Evolutionary conservation across 2,113 vertebrate species (phyloP).

Genomic region (Ophiodon elongatus): DNA sequence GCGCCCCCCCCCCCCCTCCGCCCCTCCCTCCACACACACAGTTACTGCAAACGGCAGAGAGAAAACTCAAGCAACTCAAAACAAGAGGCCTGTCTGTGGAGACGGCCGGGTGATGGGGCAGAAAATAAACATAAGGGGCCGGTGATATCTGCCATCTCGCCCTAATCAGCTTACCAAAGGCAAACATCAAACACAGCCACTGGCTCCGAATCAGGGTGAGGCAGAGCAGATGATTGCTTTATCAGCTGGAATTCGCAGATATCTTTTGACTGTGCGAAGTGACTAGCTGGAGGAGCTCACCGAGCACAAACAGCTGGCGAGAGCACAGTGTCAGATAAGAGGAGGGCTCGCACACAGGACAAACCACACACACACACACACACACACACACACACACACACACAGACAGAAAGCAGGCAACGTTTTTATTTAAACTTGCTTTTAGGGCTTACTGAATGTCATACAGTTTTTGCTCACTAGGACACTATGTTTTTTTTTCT

Average conservation of each 20-base stretch:
- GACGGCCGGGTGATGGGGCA: constrained; percentile 42
- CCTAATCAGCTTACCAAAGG: constrained; percentile 77
- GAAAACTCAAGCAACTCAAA: constrained; percentile 38
- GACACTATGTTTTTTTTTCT: neutral
- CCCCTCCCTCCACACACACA: no score
- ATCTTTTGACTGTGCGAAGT: constrained; percentile 58
- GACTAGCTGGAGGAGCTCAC: constrained; percentile 54
- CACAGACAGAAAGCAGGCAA: neutral
- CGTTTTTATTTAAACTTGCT: neutral
- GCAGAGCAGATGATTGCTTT: constrained; percentile 79
- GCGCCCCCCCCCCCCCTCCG: no score
- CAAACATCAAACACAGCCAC: constrained; percentile 76
- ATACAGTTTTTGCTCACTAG: neutral
- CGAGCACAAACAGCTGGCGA: constrained; percentile 51
- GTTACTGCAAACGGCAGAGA: constrained; percentile 12
- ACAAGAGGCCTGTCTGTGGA: constrained; percentile 37
- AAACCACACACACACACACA: constrained; percentile 11
- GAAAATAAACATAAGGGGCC: constrained; percentile 73
- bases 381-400: no score
- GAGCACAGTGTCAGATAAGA: constrained; percentile 39
- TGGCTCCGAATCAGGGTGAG: constrained; percentile 72
- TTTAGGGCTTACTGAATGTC: neutral
- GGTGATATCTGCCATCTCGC: constrained; percentile 68
- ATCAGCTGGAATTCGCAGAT: constrained; percentile 82
- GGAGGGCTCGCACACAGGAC: constrained; percentile 9